These are phyloP conservation scores for Plutomurus gul DNA, from an alignment of 1,140 invertebrate genomes.

Conservation along the genomic window DNA sequence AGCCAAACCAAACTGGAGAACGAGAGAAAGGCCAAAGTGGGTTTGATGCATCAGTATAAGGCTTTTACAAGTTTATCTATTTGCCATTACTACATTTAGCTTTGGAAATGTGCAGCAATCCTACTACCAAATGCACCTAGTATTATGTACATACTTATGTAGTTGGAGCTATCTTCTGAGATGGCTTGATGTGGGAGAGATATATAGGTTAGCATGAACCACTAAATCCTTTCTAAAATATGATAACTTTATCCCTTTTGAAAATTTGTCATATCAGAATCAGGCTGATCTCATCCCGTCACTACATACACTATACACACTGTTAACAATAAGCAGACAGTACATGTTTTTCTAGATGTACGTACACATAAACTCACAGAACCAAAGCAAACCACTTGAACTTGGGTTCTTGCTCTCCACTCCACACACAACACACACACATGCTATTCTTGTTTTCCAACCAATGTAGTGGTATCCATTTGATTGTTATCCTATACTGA, in stretches of 20 bases:
- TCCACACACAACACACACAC: too few relatives aligned
- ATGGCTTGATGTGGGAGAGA: neutral
- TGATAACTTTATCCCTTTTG: conserved; percentile 33
- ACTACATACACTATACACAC: too few relatives aligned
- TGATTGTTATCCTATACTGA: conserved; percentile 3
- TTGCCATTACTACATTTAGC: conserved; percentile 3
- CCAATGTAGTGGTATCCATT: neutral
- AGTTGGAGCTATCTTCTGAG: neutral
- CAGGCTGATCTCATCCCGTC: neutral
- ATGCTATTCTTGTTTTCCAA: conserved; percentile 5
- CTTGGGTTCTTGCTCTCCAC: neutral
- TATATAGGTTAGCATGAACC: conserved; percentile 19
- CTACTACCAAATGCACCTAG: neutral
- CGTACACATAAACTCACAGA: neutral
- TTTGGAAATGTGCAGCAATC: conserved; percentile 11
- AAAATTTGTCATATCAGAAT: conserved; percentile 28
- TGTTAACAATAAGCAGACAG: too few relatives aligned
- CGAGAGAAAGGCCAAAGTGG: neutral
- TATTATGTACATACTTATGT: neutral
- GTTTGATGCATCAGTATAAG: too few relatives aligned
- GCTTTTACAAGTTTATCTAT: neutral
- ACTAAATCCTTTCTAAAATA: conserved; percentile 27
- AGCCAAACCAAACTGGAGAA: neutral
- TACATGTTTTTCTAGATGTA: neutral
- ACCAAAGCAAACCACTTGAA: conserved; percentile 8